These are phyloP conservation scores for Oligia latruncula DNA, from an alignment of 2,888 invertebrate species.

Conservation along the genomic window DNA sequence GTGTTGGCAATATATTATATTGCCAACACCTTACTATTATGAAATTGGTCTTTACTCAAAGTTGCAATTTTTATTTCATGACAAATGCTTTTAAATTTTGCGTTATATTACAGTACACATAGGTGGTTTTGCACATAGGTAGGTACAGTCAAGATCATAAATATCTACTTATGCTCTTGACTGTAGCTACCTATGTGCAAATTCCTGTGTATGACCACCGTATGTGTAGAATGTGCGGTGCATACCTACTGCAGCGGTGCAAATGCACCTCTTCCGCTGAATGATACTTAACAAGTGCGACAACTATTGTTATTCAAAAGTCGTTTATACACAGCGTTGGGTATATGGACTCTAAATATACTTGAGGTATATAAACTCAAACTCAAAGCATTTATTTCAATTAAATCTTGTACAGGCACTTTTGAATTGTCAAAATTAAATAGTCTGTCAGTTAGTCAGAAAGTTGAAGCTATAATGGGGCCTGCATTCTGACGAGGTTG, in stretches of 20 bases:
- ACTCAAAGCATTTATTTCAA: no score
- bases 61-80: no score
- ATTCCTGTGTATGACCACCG: conserved; percentile 31
- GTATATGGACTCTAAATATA: background rate
- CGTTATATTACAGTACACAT: no score
- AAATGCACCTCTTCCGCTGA: conserved; percentile 12
- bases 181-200: background rate
- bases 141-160: no score
- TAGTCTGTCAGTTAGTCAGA: no score
- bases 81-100: no score
- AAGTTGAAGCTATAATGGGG: no score
- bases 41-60: no score
- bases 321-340: conserved; percentile 2
- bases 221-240: conserved; percentile 14
- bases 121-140: no score
- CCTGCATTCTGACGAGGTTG: background rate
- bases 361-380: background rate
- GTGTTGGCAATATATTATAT: no score
- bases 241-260: conserved; percentile 16
- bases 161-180: background rate
- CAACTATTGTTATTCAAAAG: conserved; percentile 27
- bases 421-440: no score
- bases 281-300: conserved; percentile 12
- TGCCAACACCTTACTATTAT: background rate
- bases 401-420: no score